Evolutionary conservation across 2,797 vertebrate genomes (phyloP), one percentile per base, ranked within the genome.

Genomic region (Neosilurus hyrtlii): DNA sequence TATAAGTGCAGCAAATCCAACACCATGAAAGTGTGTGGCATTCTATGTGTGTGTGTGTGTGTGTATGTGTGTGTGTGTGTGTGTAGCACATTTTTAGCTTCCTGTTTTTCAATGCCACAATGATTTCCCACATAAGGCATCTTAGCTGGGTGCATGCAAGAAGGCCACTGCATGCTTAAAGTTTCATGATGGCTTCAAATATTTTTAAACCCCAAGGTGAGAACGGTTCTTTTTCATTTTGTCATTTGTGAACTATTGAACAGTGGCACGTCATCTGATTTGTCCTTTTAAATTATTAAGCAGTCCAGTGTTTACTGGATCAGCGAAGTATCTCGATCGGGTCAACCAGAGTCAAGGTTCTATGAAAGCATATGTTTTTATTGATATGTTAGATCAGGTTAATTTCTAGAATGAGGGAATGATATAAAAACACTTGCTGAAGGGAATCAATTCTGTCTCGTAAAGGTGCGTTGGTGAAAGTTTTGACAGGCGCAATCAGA

Each of bases 251-350:
- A 81, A 24, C 83, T 80, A 82, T 80, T 83, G 77, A 86, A 84
- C 86, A 79, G 24, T 56, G 57, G 20, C 2, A 12, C 24, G 24
- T 74, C 81, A 24, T 15, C 82, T 84, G 43, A 83, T 88, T 88
- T 81, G 82, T 86, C 84, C 63, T 84, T 15, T 72, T 88, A 80
- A 85, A 88, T 85, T 61, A 87, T 86, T 30, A 43, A 85, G 68
- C 63, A 75, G 57, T 57, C 63, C 59, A 35, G 80, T 49, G 73
- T 51, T 52, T 51, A 71, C 65, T 35, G 74, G 79, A 83, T 81
- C 67, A 65, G 51, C 72, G 82, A 61, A 51, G 24, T 43, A 15
- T 43, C 14, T 4, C 67, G 56, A 72, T 74, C 37, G 4, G 66
- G 62, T 57, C 24, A 11, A 35, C 81, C 3, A 4, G 51, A 76